phyloP scores from a whole-genome alignment of 2,888 invertebrate species.

The Melinaea marsaeus region DNA sequence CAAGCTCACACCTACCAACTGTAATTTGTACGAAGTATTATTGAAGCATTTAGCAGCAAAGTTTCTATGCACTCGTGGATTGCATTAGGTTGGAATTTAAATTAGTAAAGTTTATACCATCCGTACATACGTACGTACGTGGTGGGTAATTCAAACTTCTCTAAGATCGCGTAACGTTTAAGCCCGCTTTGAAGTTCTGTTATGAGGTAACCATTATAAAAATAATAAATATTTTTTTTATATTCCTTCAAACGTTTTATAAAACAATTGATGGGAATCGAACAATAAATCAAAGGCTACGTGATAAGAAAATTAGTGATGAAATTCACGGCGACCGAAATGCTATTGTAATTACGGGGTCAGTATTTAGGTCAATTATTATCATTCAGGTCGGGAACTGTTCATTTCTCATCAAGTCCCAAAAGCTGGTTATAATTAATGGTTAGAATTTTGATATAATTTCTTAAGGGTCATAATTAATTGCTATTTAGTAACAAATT shows the following conservation, averaged over 20 bases:
- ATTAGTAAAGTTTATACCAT: constrained; percentile 5
- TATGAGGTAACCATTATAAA: not conserved
- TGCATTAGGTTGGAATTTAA: constrained; percentile 1
- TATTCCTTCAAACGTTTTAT: constrained; percentile 6
- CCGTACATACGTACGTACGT: not conserved
- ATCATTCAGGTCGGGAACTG: constrained; percentile 11
- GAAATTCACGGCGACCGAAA: constrained; percentile 10
- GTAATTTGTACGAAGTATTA: not conserved
- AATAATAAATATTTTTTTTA: not conserved
- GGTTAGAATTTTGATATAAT: not conserved
- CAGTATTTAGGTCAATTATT: constrained; percentile 32
- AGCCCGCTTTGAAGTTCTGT: not conserved
- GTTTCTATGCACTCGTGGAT: not conserved
- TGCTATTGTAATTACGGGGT: constrained; percentile 15
- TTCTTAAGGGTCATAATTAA: not conserved
- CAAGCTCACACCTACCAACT: not conserved
- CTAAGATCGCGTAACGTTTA: not conserved
- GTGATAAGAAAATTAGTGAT: constrained; percentile 21
- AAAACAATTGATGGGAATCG: constrained; percentile 10
- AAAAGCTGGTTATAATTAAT: constrained; percentile 6
- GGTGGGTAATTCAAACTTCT: not conserved
- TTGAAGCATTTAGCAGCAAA: not conserved
- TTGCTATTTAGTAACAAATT: not conserved
- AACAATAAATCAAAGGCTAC: constrained; percentile 16
- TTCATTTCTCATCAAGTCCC: constrained; percentile 13